Evolutionary conservation across 1,140 invertebrate genomes (phyloP), one percentile per base, ranked within the genome.

Genomic region (Zaprionus vittiger): DNA sequence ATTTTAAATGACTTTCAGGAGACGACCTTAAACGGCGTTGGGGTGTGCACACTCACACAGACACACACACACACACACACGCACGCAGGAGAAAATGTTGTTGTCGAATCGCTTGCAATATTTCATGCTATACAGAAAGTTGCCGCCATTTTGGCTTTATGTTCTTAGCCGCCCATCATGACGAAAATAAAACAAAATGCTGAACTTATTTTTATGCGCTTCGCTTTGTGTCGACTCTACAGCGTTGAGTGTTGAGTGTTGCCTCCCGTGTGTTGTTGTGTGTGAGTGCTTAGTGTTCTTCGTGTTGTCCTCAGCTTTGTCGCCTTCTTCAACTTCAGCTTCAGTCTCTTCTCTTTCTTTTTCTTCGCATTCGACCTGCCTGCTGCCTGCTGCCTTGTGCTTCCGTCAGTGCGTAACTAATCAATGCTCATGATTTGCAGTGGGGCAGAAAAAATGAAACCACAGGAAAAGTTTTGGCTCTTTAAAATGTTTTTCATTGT

Each of bases 1-100:
- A 90, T 89, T 89, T 89, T 85, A 90, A 89, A 89, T 89, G 85
- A 89, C 85, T 90, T 89, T 89, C 76, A 90, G 81, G 60, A 90
- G 85, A 73, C 84, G 81, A 87, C 85, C 79, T 80, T 79, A 78
- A 68, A 68, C 59, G 44, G 52, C 68, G 56, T 57, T 75, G 49
- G 66, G 63, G 54, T 28, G 47, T 49, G 67, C 44, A 72, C 52
- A 76, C 52, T 60, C 28, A 70, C 55, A 65, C 41, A 74, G 44
- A 61, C 26, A 31, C 64, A 7, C 31, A 64, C 14, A 61, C 9
- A 61, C 31, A 64, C 14, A 55, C 61, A 34, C 12, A 28, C 15
- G 28, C 55, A 7, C 38, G n/a, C 5, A n/a, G 17, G 41, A 63
- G n/a, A 56, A 64, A 38, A 31, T 59, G 55, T 70, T 63, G 20